These are phyloP conservation scores for Orchestia grillus DNA, from an alignment of 1,140 invertebrate species.

Conservation along the genomic window DNA sequence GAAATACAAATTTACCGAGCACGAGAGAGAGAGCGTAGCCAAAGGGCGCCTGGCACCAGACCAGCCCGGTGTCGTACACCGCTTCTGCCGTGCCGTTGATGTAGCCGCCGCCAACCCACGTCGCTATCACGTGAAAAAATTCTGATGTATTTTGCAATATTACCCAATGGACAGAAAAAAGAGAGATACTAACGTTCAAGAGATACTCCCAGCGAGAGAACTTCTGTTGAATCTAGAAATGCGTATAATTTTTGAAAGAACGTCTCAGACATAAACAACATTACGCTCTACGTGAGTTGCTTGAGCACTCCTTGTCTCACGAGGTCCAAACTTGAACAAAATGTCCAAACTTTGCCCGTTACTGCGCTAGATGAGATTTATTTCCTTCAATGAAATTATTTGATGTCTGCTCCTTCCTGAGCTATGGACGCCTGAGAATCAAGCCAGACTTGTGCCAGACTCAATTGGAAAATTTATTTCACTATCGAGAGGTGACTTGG, in stretches of 20 bases:
- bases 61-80: constrained; percentile 79
- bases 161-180: no score
- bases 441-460: background rate
- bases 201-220: no score
- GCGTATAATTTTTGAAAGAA: background rate
- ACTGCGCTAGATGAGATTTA: background rate
- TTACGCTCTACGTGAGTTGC: background rate
- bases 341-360: background rate
- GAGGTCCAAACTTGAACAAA: background rate
- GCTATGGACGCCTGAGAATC: background rate
- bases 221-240: no score
- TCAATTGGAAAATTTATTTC: background rate
- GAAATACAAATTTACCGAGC: constrained; percentile 74
- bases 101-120: constrained; percentile 87
- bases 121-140: constrained; percentile 74
- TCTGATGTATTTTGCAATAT: no score
- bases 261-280: background rate
- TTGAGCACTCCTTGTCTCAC: background rate
- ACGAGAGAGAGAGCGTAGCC: constrained; percentile 85
- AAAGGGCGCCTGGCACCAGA: constrained; percentile 86
- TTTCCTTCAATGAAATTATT: background rate
- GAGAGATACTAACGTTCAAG: no score
- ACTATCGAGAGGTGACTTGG: background rate
- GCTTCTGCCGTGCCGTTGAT: constrained; percentile 87
- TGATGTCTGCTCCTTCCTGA: background rate